Percentiles rank a stretch among this genome's conserved stretches.
Evolutionary conservation across 1,140 invertebrate species (phyloP).

Genomic region (Asobara japonica): DNA sequence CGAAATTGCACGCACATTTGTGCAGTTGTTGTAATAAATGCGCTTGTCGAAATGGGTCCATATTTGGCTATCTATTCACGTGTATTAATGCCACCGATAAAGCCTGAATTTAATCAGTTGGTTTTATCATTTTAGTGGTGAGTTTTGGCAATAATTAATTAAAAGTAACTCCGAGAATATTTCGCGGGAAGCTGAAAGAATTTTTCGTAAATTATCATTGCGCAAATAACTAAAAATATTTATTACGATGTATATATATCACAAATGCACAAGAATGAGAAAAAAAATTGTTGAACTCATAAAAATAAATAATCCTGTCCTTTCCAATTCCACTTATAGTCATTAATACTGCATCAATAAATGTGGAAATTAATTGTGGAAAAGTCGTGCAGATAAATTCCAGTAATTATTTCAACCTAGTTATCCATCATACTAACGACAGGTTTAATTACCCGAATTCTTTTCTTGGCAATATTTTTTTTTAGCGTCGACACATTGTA

Average conservation of each 20-base stretch:
- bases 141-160: too few relatives aligned
- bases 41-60: too few relatives aligned
- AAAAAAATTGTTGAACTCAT: not conserved
- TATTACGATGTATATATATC: not conserved
- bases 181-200: not conserved
- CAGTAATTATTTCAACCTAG: not conserved
- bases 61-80: too few relatives aligned
- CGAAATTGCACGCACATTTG: too few relatives aligned
- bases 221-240: not conserved
- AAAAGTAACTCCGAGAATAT: too few relatives aligned
- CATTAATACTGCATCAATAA: not conserved
- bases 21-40: too few relatives aligned
- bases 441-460: slow-evolving; percentile 30
- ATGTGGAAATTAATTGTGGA: not conserved
- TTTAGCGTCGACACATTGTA: not conserved
- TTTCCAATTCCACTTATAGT: not conserved
- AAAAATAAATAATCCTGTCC: not conserved
- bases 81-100: too few relatives aligned
- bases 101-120: too few relatives aligned
- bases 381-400: not conserved
- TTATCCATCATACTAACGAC: not conserved
- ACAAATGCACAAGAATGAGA: not conserved
- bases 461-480: not conserved
- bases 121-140: too few relatives aligned
- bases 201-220: not conserved